These are phyloP conservation scores for Geotrypetes seraphini DNA, from an alignment of 2,797 vertebrate species.

Conservation along the genomic window DNA sequence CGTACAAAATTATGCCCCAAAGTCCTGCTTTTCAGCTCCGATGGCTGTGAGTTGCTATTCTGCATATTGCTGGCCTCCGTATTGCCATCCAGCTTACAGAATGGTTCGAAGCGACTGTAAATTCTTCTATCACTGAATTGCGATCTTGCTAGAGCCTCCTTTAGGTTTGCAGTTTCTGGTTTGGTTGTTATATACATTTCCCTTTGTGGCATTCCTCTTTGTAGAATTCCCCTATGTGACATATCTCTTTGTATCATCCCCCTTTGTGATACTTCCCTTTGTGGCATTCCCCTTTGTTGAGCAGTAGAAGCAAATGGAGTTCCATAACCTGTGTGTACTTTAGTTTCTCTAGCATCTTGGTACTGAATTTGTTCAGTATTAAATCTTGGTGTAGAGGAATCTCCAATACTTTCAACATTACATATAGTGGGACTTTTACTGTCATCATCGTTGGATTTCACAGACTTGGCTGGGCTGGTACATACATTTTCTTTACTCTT, in stretches of 20 bases:
- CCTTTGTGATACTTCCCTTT: constrained; percentile 13
- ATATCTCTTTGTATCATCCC: neutral
- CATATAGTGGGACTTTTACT: constrained; percentile 31
- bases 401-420: constrained; percentile 40
- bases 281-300: constrained; percentile 21
- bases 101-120: constrained; percentile 79
- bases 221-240: neutral
- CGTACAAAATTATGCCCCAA: constrained; percentile 37
- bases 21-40: constrained; percentile 52
- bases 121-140: constrained; percentile 49
- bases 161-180: constrained; percentile 19
- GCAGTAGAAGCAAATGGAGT: constrained; percentile 17
- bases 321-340: constrained; percentile 5
- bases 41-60: constrained; percentile 29
- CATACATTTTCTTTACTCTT: constrained; percentile 55
- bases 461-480: constrained; percentile 18
- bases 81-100: constrained; percentile 59
- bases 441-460: constrained; percentile 29
- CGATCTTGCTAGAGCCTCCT: constrained; percentile 39
- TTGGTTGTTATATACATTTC: constrained; percentile 8
- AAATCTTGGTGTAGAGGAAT: constrained; percentile 71
- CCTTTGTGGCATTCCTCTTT: constrained; percentile 7
- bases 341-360: constrained; percentile 33
- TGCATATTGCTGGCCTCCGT: constrained; percentile 30
- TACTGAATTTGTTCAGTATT: constrained; percentile 68